Base-by-base conservation (phyloP, 2,888 invertebrate species). In the Sylvicola cinctus region DNA sequence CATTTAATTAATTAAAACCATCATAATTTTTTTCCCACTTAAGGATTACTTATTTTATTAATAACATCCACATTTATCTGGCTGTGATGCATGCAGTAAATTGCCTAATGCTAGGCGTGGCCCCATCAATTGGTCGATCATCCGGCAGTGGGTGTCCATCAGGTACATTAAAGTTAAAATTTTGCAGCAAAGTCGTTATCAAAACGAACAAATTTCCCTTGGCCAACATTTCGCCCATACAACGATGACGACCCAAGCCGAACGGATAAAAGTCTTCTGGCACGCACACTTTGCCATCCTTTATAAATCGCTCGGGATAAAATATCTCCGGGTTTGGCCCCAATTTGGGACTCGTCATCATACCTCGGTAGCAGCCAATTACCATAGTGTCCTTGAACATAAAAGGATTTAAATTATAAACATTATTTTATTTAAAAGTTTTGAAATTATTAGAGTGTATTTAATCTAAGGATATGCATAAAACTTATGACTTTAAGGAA, bases 141-240 rank as follows among this genome's bases (percentile, higher is more conserved):
- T 71, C 65, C 0, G 81, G 81, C 38, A 68, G 53, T 1, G 61
- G 54, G 39, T 71, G 65, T 0, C 71, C 77, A 0, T 75, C 70
- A 2, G 68, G 66, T 1, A 72, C 58, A 2, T 66, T 51, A 46
- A 85, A 73, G 4, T 66, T 66, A 44, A 77, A 84, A 44, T 64
- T 67, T 52, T 84, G 84, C 43, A 85, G 56, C 43, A 84, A 58
- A 0, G 73, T 64, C 1, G 80, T 69, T 1, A 70, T 70, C 45
- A 84, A 77, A 23, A 81, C 52, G 47, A 84, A 85, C 33, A 84
- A 63, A 46, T 79, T 84, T 44, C 78, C 77, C 45, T 73, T 73
- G 2, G 65, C 68, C 40, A 84, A 53, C 1, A 70, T 65, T 47
- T 85, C 84, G 1, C 84, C 85, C 69, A 84, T 69, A 47, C 85